A percentile compares a stretch with the other conserved stretches of the same genome.
phyloP scores from a whole-genome alignment of 2,888 invertebrate genomes.

The Macrophya alboannulata region DNA sequence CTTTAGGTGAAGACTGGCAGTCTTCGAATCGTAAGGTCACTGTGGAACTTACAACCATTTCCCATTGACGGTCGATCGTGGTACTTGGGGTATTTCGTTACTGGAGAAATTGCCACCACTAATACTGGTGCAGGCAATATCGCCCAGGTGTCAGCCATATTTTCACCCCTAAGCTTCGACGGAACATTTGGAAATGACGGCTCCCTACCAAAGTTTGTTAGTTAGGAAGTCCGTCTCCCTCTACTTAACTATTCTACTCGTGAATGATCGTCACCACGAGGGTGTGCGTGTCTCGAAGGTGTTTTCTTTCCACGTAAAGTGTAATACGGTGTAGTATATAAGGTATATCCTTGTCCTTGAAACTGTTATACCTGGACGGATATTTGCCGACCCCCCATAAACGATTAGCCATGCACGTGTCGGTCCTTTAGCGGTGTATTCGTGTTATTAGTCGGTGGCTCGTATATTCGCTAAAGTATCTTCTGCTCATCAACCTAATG shows the following conservation, averaged over 20 bases:
- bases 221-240: neutral
- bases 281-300: constrained; percentile 11
- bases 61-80: constrained; percentile 12
- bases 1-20: too few species aligned
- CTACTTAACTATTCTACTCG: neutral
- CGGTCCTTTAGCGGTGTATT: neutral
- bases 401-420: constrained; percentile 47
- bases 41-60: constrained; percentile 28
- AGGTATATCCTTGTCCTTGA: neutral
- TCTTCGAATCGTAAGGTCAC: neutral
- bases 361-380: neutral
- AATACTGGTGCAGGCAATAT: constrained; percentile 45
- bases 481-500: constrained; percentile 66
- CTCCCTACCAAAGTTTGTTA: neutral
- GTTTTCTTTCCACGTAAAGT: neutral
- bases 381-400: constrained; percentile 45
- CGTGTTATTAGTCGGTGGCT: constrained; percentile 29
- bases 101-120: constrained; percentile 32
- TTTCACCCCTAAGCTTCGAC: constrained; percentile 20
- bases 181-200: constrained; percentile 30
- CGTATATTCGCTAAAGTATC: constrained; percentile 49
- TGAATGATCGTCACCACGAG: neutral
- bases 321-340: neutral
- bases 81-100: neutral
- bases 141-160: constrained; percentile 41